Percentiles rank a stretch among this genome's conserved stretches.
phyloP scores from a whole-genome alignment of 2,113 vertebrate genomes.

The Ailuropoda melanoleuca region DNA sequence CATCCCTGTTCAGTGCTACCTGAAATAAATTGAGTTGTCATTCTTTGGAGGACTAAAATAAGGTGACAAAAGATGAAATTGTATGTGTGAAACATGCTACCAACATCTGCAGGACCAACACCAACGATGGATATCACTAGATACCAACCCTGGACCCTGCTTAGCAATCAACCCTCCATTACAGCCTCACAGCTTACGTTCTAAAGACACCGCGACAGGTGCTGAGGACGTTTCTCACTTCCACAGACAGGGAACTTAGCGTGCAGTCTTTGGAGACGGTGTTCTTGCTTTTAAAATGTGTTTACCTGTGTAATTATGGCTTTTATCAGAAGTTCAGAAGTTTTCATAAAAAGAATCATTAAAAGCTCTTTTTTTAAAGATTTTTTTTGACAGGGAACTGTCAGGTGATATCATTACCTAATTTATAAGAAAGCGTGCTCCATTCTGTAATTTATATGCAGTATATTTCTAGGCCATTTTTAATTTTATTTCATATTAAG shows the following conservation, averaged over 20 bases:
- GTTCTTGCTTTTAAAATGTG: not conserved
- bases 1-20: not conserved
- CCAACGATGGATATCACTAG: not conserved
- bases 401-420: not conserved
- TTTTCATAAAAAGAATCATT: not conserved
- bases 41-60: not conserved
- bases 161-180: not conserved
- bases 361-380: not conserved
- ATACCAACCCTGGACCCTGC: not conserved
- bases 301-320: not conserved
- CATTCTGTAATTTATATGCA: not conserved
- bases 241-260: not conserved
- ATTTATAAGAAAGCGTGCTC: not conserved
- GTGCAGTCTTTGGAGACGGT: not conserved
- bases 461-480: not conserved
- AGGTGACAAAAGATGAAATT: not conserved
- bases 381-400: not conserved
- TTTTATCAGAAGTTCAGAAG: not conserved
- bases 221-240: fast-evolving
- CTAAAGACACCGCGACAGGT: not conserved
- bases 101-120: not conserved
- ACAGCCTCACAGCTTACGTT: not conserved
- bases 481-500: not conserved
- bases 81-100: not conserved
- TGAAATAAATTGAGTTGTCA: not conserved